Base-by-base conservation (phyloP, 2,113 vertebrate genomes). In the Cercocebus atys region DNA sequence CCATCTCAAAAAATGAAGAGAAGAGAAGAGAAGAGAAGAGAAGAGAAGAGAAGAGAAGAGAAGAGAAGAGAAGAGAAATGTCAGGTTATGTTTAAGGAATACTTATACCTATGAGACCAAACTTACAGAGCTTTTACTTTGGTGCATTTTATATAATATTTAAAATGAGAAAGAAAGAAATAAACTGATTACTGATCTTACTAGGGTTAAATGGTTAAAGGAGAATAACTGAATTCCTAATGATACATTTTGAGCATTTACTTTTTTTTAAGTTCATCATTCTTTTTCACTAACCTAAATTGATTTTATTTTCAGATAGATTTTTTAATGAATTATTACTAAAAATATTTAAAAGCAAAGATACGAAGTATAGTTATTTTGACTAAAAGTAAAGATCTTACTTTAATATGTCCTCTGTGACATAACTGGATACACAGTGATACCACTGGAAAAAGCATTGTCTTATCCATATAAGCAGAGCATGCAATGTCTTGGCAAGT, bases 261-360 rank as follows among this genome's bases (percentile, higher is more conserved):
- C 14, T 59, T 57, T 76, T 87, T 86, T 50, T 32, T 3, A 64
- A 92, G 27, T n/a, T 80, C 55, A 78, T 66, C 32, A n/a, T 88
- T 87, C n/a, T 93, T 95, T 95, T 61, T 25, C 55, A 95, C 7
- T 88, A n/a, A 95, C 59, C 50, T 66, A 84, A 64, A 68, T 1
- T 94, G 68, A 90, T 84, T 93, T 94, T 50, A 85, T 84, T 93
- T 95, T 96, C 79, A 85, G 61, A 83, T 16, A 79, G 6, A 38
- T 70, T 88, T 96, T 76, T 30, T 93, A 93, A 94, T 43, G 22
- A 11, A 59, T 64, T 35, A 40, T 35, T 85, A 59, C 40, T 47
- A 96, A 96, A 82, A 78, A 82, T 59, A 91, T 82, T 90, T 81
- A 78, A 90, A 96, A 91, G 47, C 35, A 90, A 80, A 27, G 40